phyloP scores from a whole-genome alignment of 2,797 vertebrate genomes.

The Malurus leucopterus region DNA sequence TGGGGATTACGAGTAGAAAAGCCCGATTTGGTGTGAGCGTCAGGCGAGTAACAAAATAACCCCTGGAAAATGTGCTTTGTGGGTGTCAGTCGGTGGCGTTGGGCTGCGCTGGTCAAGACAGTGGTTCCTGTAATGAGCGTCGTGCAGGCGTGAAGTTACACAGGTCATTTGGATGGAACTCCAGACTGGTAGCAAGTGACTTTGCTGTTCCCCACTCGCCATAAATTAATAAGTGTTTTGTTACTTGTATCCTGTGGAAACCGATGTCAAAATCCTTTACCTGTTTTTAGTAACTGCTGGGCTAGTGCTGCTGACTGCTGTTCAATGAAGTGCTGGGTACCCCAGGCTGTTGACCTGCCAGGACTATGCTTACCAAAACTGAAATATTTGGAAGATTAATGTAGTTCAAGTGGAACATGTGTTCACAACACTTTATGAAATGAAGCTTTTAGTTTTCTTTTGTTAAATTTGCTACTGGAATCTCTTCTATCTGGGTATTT shows the following conservation, averaged over 20 bases:
- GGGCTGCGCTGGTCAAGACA: rapidly evolving
- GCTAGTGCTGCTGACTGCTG: rapidly evolving
- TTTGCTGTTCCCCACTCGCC: not conserved
- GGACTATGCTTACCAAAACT: not conserved
- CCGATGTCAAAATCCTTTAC: not conserved
- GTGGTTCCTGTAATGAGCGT: rapidly evolving
- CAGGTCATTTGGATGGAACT: rapidly evolving
- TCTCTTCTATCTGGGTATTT: not conserved
- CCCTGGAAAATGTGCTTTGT: rapidly evolving
- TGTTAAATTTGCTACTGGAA: not conserved
- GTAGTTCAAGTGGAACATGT: not conserved
- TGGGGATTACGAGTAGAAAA: rapidly evolving
- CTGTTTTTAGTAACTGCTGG: not conserved
- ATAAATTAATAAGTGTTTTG: not conserved
- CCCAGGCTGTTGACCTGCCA: not conserved
- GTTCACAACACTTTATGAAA: not conserved
- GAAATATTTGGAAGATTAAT: rapidly evolving
- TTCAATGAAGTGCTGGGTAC: not conserved
- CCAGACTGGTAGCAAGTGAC: not conserved
- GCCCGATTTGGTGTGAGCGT: no score
- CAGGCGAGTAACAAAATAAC: not conserved
- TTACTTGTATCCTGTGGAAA: not conserved
- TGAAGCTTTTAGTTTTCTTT: not conserved
- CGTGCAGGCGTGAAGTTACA: rapidly evolving
- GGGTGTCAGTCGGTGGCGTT: not conserved